A percentile compares a stretch with the other conserved stretches of the same genome.
Conservation (phyloP, 2,113 vertebrate species). For the Pseudolaguvia tuberculata region DNA sequence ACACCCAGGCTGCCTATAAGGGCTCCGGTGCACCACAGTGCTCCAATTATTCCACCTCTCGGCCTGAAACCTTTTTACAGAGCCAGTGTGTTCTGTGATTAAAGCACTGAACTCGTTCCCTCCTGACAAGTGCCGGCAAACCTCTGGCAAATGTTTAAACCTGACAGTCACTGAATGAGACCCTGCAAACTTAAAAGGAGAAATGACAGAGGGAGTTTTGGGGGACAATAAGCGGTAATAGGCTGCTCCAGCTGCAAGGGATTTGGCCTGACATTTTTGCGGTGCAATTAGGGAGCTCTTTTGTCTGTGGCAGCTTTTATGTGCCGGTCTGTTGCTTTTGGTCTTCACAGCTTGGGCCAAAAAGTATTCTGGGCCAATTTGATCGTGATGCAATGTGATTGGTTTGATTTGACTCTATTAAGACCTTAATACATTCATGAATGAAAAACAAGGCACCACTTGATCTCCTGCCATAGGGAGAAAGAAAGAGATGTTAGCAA, state of each 20-base stretch:
- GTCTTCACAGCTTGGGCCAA: conserved; percentile 28
- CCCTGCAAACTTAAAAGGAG: conserved; percentile 14
- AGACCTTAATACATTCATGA: conserved; percentile 43
- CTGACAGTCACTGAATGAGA: conserved; percentile 10
- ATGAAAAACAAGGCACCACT: conserved; percentile 48
- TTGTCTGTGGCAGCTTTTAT: conserved; percentile 23
- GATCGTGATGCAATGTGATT: conserved; percentile 23
- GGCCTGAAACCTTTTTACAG: conserved; percentile 13
- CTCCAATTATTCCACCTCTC: conserved; percentile 30
- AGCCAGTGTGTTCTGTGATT: conserved; percentile 27
- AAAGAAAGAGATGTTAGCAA: conserved; percentile 16
- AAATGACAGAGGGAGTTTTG: conserved; percentile 27
- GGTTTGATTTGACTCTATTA: conserved; percentile 49
- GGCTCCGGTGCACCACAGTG: conserved; percentile 5
- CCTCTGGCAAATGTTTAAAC: conserved; percentile 21
- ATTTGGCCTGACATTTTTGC: conserved; percentile 49
- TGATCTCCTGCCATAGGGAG: conserved; percentile 34
- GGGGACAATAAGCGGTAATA: conserved; percentile 38
- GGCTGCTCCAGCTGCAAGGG: conserved; percentile 28
- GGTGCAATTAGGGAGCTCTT: conserved; percentile 37
- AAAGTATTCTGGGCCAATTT: conserved; percentile 34
- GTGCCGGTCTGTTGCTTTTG: conserved; percentile 26
- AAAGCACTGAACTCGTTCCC: conserved; percentile 27
- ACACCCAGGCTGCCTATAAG: conserved; percentile 22
- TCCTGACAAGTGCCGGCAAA: conserved; percentile 24